Base-by-base conservation (phyloP, 2,113 vertebrate species). In the Malurus alboscapulatus region DNA sequence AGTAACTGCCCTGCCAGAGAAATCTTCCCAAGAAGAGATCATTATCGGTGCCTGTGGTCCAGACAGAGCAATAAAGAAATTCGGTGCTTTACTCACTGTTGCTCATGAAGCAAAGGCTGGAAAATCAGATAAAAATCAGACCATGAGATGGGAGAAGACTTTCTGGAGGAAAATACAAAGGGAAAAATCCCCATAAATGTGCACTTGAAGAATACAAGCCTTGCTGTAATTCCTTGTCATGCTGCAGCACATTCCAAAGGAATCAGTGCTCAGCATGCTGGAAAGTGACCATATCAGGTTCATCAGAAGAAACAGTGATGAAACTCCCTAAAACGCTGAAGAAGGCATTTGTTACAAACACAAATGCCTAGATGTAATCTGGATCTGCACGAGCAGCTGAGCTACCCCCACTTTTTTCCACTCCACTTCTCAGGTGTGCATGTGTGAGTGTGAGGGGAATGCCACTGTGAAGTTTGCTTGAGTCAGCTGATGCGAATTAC, bases 41-140 rank as follows among this genome's bases (percentile, higher is more conserved):
- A 24, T 76, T 95, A 94, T 95, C 90, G 36, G 40, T 50, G 48
- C 54, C 62, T 53, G 45, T 82, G n/a, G 78, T 87, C 84, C 82
- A 96, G 96, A 95, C 94, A 95, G 30, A 48, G 22, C 15, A 69
- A 36, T 47, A 87, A 89, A 82, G 58, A 69, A 88, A 73, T 57
- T n/a, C 7, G 3, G 21, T 69, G 50, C 45, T 91, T 95, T 82
- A 91, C 53, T 95, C 93, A 91, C 54, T 58, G 14, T 94, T 87
- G 92, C 62, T 94, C 82, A 95, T 54, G 54, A 91, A 87, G 30
- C 34, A 72, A 40, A 51, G 16, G 16, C 26, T 75, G 85, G 63
- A 83, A 88, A 55, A 79, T 84, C 61, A 94, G 94, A 95, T 95
- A 94, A 94, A 93, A 82, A 67, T 32, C 8, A 67, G 21, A 59